Evolutionary conservation across 2,888 invertebrate genomes (phyloP).

Genomic region (Drosophila setosimentum): DNA sequence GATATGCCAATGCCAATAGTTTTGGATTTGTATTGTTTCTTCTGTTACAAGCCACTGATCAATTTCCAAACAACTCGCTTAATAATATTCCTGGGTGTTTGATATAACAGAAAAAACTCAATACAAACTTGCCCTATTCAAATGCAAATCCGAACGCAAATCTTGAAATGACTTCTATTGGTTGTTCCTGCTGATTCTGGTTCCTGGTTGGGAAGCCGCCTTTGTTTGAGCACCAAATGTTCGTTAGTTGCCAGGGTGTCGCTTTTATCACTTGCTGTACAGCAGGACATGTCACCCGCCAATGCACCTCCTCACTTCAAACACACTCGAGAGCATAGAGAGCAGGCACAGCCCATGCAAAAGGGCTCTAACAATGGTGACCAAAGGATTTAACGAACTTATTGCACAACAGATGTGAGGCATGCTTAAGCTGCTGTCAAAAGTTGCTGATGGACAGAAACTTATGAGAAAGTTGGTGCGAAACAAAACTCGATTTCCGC

Average conservation of each 20-base stretch:
- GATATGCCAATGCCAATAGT: neutral
- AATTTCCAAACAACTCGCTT: neutral
- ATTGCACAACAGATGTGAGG: slow-evolving; percentile 40
- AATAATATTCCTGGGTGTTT: neutral
- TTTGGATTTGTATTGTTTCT: neutral
- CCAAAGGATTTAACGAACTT: slow-evolving; percentile 51
- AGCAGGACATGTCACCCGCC: slow-evolving; percentile 6
- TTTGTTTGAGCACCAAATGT: slow-evolving; percentile 53
- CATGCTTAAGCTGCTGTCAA: slow-evolving; percentile 32
- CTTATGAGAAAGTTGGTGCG: slow-evolving; percentile 28
- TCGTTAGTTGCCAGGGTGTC: slow-evolving; percentile 42
- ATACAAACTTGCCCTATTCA: slow-evolving; percentile 61
- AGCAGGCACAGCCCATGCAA: slow-evolving; percentile 47
- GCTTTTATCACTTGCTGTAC: slow-evolving; percentile 58
- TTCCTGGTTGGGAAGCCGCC: slow-evolving; percentile 57
- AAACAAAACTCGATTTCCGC: slow-evolving; percentile 63
- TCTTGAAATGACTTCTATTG: slow-evolving; percentile 81
- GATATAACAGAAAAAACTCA: slow-evolving; percentile 10
- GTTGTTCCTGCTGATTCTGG: slow-evolving; percentile 60
- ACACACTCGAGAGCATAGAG: slow-evolving; percentile 12
- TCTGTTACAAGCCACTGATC: neutral
- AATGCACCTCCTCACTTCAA: neutral
- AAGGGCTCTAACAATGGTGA: slow-evolving; percentile 49
- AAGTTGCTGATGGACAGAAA: slow-evolving; percentile 26
- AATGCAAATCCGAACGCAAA: slow-evolving; percentile 73